Evolutionary conservation across 2,888 invertebrate genomes (phyloP).

Genomic region (Hanleya hanleyi): DNA sequence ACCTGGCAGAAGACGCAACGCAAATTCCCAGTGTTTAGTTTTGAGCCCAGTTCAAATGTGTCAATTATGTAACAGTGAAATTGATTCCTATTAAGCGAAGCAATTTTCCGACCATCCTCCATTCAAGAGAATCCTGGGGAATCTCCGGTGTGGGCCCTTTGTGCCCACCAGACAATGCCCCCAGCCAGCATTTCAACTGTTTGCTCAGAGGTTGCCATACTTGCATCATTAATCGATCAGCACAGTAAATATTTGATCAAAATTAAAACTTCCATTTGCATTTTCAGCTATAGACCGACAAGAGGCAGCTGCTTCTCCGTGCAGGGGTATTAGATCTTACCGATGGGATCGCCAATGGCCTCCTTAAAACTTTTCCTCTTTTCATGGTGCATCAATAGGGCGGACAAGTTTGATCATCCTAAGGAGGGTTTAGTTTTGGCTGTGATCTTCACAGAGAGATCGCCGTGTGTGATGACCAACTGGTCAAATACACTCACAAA

Average conservation of each 20-base stretch:
- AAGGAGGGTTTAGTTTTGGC: too few relatives aligned
- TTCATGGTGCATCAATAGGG: too few relatives aligned
- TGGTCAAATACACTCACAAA: not conserved
- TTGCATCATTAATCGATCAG: slow-evolving; percentile 9
- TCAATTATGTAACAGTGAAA: slow-evolving; percentile 11
- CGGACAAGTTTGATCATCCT: too few relatives aligned
- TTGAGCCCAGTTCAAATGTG: not conserved
- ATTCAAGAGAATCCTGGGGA: not conserved
- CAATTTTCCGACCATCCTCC: not conserved
- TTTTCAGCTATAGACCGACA: too few relatives aligned
- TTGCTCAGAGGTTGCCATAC: not conserved
- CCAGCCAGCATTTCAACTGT: not conserved
- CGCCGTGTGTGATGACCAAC: not conserved
- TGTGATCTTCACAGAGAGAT: too few relatives aligned
- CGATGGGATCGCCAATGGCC: too few relatives aligned
- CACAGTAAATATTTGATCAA: slow-evolving; percentile 7
- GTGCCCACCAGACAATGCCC: not conserved
- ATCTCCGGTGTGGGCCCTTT: not conserved
- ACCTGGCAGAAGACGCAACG: not conserved
- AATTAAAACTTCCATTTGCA: slow-evolving; percentile 11
- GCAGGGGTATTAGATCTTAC: too few relatives aligned
- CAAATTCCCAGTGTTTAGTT: not conserved
- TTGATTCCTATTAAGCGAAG: slow-evolving; percentile 5
- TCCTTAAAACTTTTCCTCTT: too few relatives aligned
- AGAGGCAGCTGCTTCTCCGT: too few relatives aligned